Base-by-base conservation (phyloP, 2,113 vertebrate species). In the Entelurus aequoreus region DNA sequence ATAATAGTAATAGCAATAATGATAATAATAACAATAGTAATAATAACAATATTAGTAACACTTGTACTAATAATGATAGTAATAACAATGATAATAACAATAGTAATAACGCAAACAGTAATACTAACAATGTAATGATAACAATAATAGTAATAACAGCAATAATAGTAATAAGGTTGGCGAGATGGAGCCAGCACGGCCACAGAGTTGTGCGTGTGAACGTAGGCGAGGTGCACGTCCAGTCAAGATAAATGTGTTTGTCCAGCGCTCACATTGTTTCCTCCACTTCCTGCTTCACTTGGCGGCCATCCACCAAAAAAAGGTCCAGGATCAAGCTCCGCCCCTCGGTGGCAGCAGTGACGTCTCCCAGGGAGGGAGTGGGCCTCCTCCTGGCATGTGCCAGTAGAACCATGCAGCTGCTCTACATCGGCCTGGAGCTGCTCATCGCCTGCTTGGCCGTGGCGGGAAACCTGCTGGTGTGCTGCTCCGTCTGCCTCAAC, bases 401-500 rank as follows among this genome's bases (percentile, higher is more conserved):
- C 19, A 19, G 19, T 19, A 42, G 13, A 73, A 89, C 86, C 89
- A 94, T 94, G 92, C 84, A 84, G 47, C 50, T 91, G 61, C 72
- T 88, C 78, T 99, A 98, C 65, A 92, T 96, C 63, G 68, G 76
- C 59, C 88, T 98, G 88, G 95, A 99, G 76, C 86, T 98, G 84
- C 84, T 92, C 84, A 97, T 98, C 0, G 96, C 96, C 0, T 83
- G 88, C 63, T 78, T 98, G 89, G 91, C 97, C 47, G 85, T 99
- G 73, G 75, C 92, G 69, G 97, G 97, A n/a, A 99, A 99, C 15
- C 79, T 95, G 68, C 88, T 99, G 75, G 97, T 98, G 74, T 97
- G 94, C 89, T 99, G 95, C 94, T 93, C 97, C 0, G 97, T 99
- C 53, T 91, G 86, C 67, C 73, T 96, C 65, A 99, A 98, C 75